Evolutionary conservation across 1,140 invertebrate genomes (phyloP).

Genomic region (Temnothorax longispinosus): DNA sequence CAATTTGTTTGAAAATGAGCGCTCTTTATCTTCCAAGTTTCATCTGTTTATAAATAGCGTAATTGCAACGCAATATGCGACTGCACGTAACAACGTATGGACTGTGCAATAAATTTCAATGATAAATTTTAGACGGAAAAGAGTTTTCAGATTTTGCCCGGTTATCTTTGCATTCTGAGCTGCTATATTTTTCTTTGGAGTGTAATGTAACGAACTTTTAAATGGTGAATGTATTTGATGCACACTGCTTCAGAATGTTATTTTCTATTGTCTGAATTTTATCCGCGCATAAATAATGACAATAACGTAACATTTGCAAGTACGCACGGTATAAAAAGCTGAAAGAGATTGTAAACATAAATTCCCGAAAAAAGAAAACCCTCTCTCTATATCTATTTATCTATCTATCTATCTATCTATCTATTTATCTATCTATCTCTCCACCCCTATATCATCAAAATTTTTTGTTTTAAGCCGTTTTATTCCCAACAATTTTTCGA

Average conservation of each 20-base stretch:
- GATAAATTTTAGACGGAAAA: slow-evolving; percentile 20
- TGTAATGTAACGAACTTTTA: background rate
- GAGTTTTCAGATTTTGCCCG: background rate
- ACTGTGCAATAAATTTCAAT: slow-evolving; percentile 23
- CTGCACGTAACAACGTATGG: slow-evolving; percentile 1
- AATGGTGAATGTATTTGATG: background rate
- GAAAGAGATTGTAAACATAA: background rate
- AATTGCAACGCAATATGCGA: slow-evolving; percentile 23
- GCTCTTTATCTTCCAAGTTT: background rate
- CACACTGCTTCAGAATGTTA: background rate
- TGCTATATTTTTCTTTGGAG: background rate
- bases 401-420: background rate
- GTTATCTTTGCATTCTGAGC: slow-evolving; percentile 30
- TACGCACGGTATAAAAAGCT: background rate
- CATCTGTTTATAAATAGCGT: slow-evolving; percentile 30
- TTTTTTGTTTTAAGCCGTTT: background rate
- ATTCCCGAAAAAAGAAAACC: background rate
- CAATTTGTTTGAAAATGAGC: background rate
- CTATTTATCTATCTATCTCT: background rate
- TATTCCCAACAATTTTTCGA: background rate
- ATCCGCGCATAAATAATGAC: background rate
- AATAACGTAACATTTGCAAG: background rate
- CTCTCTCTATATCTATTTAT: background rate
- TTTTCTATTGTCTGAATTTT: background rate
- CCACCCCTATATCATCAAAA: background rate